phyloP scores from a whole-genome alignment of 2,113 vertebrate genomes.

The Tympanuchus pallidicinctus region DNA sequence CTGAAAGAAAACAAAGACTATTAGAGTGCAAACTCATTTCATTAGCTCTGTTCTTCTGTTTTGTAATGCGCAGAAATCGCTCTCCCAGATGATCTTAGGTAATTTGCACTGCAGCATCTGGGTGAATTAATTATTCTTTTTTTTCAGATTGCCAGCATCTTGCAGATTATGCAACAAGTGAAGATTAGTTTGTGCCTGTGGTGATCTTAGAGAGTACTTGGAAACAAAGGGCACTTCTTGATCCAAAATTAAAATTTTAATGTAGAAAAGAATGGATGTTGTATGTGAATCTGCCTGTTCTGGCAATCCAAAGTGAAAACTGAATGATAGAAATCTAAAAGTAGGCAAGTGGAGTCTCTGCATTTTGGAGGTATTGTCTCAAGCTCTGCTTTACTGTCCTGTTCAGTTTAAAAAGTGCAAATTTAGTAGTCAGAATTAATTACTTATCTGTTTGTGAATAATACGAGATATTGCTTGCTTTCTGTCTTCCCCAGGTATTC shows the following conservation, averaged over 20 bases:
- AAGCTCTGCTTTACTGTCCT: not conserved
- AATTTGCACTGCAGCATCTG: slow-evolving; percentile 69
- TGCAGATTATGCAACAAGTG: slow-evolving; percentile 68
- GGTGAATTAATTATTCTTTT: slow-evolving; percentile 58
- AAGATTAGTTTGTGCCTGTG: slow-evolving; percentile 58
- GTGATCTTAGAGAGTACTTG: slow-evolving; percentile 46
- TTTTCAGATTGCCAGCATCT: slow-evolving; percentile 50
- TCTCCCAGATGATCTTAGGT: slow-evolving; percentile 60
- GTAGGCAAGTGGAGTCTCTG: not conserved
- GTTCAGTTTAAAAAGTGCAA: not conserved
- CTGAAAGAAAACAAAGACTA: not conserved
- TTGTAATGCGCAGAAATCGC: slow-evolving; percentile 31
- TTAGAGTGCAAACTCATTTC: slow-evolving; percentile 14
- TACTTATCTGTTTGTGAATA: not conserved
- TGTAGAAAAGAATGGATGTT: slow-evolving; percentile 23
- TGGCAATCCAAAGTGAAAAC: not conserved
- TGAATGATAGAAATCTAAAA: not conserved
- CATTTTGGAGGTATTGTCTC: not conserved
- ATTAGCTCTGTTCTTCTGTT: slow-evolving; percentile 11
- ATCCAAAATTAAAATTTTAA: slow-evolving; percentile 49
- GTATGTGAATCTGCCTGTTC: slow-evolving; percentile 1
- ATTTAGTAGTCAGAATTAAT: not conserved
- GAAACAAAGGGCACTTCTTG: slow-evolving; percentile 19
- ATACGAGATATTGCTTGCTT: not conserved
- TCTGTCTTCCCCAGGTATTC: not conserved